Conservation (phyloP, 1,140 invertebrate genomes). For the Cecropterus lyciades region DNA sequence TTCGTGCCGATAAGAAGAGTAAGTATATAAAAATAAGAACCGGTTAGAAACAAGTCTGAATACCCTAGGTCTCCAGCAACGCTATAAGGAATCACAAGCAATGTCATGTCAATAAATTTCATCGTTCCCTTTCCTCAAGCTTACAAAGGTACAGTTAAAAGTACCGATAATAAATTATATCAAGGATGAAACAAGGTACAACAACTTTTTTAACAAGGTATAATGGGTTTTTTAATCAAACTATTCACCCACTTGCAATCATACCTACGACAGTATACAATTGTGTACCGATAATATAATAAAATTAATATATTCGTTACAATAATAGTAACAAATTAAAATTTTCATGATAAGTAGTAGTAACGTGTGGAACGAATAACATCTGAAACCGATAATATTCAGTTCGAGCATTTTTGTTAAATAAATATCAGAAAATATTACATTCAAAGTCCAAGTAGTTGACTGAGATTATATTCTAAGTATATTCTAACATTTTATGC, state of each 20-base stretch:
- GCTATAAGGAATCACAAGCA: no score
- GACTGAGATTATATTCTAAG: constrained; percentile 8
- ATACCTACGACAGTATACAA: no score
- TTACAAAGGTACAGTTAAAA: no score
- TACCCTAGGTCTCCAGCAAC: background rate
- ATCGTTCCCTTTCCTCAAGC: no score
- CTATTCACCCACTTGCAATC: no score
- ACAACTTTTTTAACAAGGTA: no score
- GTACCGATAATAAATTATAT: no score
- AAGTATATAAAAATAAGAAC: constrained; percentile 1
- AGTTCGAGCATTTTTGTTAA: background rate
- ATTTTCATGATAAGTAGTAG: constrained; percentile 3
- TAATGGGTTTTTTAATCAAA: no score
- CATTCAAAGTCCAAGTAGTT: background rate
- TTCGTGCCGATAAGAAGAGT: background rate
- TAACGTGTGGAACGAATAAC: background rate
- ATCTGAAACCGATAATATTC: background rate
- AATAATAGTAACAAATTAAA: background rate
- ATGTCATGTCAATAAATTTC: no score
- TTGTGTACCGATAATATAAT: background rate
- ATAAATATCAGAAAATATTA: constrained; percentile 1
- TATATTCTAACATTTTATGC: constrained; percentile 43
- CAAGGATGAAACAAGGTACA: no score
- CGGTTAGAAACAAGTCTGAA: constrained; percentile 2
- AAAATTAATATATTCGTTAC: background rate